Percentiles rank a stretch among this genome's conserved stretches.
Evolutionary conservation across 2,113 vertebrate genomes (phyloP).

Genomic region (Pteruthius melanotis): DNA sequence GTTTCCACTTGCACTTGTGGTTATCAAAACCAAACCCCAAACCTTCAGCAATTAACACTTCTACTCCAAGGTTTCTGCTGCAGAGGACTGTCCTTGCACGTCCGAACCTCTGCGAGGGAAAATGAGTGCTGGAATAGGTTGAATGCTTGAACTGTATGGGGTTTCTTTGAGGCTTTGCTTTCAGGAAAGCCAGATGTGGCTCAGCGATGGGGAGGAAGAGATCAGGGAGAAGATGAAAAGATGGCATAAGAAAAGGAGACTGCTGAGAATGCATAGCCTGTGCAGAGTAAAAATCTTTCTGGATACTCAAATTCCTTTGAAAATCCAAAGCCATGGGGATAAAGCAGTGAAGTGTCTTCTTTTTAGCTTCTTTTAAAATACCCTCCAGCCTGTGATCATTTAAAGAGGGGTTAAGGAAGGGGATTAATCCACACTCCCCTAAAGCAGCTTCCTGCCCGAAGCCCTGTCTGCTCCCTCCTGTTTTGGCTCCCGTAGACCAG

Average conservation of each 20-base stretch:
- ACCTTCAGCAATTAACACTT: not conserved
- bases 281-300: not conserved
- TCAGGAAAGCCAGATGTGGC: not conserved
- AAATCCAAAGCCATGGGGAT: not conserved
- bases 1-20: slow-evolving; percentile 53
- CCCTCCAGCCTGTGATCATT: not conserved
- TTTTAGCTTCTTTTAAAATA: not conserved
- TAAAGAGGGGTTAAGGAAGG: not conserved
- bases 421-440: not conserved
- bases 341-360: not conserved
- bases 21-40: slow-evolving; percentile 40
- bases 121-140: not conserved
- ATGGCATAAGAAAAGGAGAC: not conserved
- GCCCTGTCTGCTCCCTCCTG: not conserved
- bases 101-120: not conserved
- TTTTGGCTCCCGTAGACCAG: not conserved
- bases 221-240: not conserved
- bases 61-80: not conserved
- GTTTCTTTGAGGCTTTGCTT: not conserved
- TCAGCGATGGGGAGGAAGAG: not conserved
- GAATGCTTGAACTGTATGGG: not conserved
- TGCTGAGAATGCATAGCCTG: not conserved
- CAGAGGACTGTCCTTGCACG: not conserved
- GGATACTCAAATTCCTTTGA: not conserved
- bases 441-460: not conserved